A percentile compares a stretch with the other conserved stretches of the same genome.
These are phyloP conservation scores for Torymus auratus DNA, from an alignment of 2,888 invertebrate species.

Conservation along the genomic window DNA sequence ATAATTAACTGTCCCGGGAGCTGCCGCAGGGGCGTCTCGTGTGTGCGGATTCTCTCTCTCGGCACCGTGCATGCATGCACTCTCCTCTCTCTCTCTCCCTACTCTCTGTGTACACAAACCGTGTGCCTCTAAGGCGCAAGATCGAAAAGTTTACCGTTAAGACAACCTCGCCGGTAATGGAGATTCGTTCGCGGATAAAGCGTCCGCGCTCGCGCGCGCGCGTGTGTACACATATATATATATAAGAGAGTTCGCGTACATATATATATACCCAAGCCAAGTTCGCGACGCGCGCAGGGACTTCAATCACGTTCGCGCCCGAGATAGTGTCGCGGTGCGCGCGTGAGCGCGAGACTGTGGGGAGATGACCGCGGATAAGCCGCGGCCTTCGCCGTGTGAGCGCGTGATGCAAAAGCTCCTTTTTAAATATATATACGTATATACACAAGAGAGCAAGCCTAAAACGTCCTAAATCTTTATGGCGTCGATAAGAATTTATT, in stretches of 20 bases:
- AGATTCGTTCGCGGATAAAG: constrained; percentile 66
- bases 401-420: neutral
- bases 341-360: neutral
- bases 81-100: constrained; percentile 3
- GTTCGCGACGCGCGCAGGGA: neutral
- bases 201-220: neutral
- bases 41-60: neutral
- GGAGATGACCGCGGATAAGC: constrained; percentile 25
- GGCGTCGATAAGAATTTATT: too few relatives aligned
- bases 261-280: neutral
- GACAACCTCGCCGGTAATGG: constrained; percentile 63
- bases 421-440: neutral
- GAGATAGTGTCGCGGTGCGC: constrained; percentile 9
- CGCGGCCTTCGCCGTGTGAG: constrained; percentile 23
- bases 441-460: neutral
- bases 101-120: constrained; percentile 6
- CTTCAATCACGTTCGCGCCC: constrained; percentile 55
- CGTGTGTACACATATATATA: neutral
- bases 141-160: constrained; percentile 72
- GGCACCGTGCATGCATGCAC: neutral
- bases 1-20: constrained; percentile 68
- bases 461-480: neutral
- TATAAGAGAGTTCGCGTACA: constrained; percentile 12
- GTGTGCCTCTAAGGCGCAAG: constrained; percentile 40
- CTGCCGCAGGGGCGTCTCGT: constrained; percentile 24